Evolutionary conservation across 2,888 invertebrate genomes (phyloP).

Genomic region (Rhamnusium bicolor): DNA sequence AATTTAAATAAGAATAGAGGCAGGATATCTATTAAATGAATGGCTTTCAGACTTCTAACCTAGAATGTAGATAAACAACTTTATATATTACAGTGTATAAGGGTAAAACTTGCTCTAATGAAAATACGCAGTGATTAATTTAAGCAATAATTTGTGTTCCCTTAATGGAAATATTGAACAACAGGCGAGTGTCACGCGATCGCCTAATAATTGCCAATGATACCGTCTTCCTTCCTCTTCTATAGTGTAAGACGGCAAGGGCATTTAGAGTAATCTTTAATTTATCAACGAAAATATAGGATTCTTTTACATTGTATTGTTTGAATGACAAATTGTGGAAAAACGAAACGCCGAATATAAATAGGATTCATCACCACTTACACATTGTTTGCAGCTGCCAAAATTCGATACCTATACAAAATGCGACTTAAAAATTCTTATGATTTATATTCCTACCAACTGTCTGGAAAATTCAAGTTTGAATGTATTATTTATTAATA

Average conservation of each 20-base stretch:
- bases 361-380: neutral
- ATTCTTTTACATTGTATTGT: neutral
- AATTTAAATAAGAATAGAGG: neutral
- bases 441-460: neutral
- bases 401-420: slow-evolving; percentile 3
- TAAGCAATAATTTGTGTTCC: slow-evolving; percentile 3
- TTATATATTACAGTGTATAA: neutral
- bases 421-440: neutral
- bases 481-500: neutral
- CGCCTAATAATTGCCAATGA: neutral
- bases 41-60: neutral
- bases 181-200: neutral
- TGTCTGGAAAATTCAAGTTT: too few relatives aligned
- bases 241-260: neutral
- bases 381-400: neutral
- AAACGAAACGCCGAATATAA: slow-evolving; percentile 6
- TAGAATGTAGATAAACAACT: neutral
- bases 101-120: slow-evolving; percentile 5
- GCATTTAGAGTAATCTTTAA: neutral
- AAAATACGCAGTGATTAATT: slow-evolving; percentile 7
- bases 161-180: slow-evolving; percentile 10
- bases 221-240: neutral
- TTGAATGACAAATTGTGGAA: neutral
- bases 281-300: neutral
- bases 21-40: neutral